Evolutionary conservation across 2,797 vertebrate genomes (phyloP).

Genomic region (Artibeus jamaicensis): DNA sequence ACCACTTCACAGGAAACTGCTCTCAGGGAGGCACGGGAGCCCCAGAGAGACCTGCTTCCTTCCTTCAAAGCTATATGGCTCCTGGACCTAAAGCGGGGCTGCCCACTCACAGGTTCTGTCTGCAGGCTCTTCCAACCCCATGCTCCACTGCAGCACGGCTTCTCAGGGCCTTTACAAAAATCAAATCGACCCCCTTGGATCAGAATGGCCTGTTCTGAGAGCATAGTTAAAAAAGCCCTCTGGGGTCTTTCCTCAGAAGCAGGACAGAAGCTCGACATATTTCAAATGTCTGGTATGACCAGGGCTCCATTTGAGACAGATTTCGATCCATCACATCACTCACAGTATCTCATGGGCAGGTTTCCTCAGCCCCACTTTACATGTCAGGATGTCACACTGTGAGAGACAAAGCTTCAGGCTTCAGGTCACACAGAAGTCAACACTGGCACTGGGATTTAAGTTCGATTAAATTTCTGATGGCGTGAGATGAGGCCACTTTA

Average conservation of each 20-base stretch:
- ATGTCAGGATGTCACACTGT: not conserved
- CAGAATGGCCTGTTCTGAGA: not conserved
- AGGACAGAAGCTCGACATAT: not conserved
- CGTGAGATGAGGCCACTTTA: not conserved
- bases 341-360: not conserved
- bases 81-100: not conserved
- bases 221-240: not conserved
- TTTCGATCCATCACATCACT: not conserved
- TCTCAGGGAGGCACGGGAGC: not conserved
- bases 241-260: not conserved
- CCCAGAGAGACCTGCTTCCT: not conserved
- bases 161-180: not conserved
- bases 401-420: not conserved
- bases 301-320: not conserved
- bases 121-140: not conserved
- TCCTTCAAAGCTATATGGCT: not conserved
- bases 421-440: slow-evolving; percentile 26
- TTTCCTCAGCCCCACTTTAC: not conserved
- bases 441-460: not conserved
- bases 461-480: not conserved
- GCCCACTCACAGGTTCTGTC: not conserved
- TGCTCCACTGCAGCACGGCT: not conserved
- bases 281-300: not conserved
- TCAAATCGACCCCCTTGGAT: not conserved
- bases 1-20: not conserved